Base-by-base conservation (phyloP, 2,888 invertebrate genomes). In the Eudemis profundana region DNA sequence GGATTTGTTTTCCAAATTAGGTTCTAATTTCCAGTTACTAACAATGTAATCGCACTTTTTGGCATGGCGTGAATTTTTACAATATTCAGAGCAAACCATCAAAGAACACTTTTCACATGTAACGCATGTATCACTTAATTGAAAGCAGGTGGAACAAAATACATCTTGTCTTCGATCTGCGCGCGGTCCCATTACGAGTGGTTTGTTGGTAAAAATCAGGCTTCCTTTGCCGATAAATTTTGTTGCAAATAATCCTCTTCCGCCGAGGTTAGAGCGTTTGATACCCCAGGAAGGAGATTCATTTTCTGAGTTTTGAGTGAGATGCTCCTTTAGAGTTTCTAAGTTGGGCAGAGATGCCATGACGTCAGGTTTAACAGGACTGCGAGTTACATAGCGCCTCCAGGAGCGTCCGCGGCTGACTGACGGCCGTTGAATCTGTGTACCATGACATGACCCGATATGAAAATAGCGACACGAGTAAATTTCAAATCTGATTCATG, bases 231-330 rank as follows among this genome's bases (percentile, higher is more conserved):
- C 83, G 51, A 96, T 94, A 71, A 93, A 90, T 61, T 93, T 87
- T 1, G 86, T 89, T 27, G 96, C 95, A 72, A 96, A 95, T 17
- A 96, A 74, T 23, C 96, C 96, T 69, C 95, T 93, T 15, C 96
- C 96, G 21, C 95, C 94, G 12, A 95, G 79, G 12, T 79, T 73
- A 0, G 96, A 95, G 70, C 86, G 78, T 68, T 85, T 89, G 54
- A 96, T 89, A 47, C 80, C 85, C 95, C 96, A 95, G n/a, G 69
- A 72, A 1, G 70, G 68, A 29, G 49, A 36, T 33, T 61, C 33
- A 17, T 76, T 76, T 65, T 74, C 74, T 50, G 75, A 65, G 29
- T 75, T 69, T 54, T 71, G 56, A 29, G 42, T 68, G 33, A 78
- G 67, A 15, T 74, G 59, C 1, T 66, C 64, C n/a, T 59, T 59